Conservation (phyloP, 2,797 vertebrate genomes). For the Acipenser ruthenus region DNA sequence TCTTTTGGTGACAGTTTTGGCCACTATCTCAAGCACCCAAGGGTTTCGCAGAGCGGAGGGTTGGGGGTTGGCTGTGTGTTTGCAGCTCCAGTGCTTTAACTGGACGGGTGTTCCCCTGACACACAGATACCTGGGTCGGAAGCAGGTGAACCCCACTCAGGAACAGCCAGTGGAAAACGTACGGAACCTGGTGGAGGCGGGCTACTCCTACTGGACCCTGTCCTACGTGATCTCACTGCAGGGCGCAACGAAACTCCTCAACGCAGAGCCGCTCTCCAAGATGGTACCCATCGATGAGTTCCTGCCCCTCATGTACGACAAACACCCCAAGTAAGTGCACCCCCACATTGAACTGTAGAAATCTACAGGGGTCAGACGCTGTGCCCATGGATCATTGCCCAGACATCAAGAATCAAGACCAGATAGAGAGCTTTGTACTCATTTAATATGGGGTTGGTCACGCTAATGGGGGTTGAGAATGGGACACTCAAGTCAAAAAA, state of each 20-base stretch:
- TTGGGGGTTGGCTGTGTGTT: too few relatives aligned
- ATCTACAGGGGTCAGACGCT: too few relatives aligned
- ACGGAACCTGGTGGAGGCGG: slow-evolving; percentile 70
- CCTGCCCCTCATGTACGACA: slow-evolving; percentile 95
- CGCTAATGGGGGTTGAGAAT: too few relatives aligned
- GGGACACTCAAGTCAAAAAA: too few relatives aligned
- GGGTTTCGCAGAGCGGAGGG: neutral
- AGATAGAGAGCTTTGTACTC: too few relatives aligned
- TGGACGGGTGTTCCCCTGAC: neutral
- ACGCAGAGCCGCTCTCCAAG: slow-evolving; percentile 75
- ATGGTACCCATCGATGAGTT: slow-evolving; percentile 96
- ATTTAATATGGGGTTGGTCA: too few relatives aligned
- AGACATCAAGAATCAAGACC: too few relatives aligned
- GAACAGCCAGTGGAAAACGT: slow-evolving; percentile 70
- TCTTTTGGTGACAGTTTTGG: too few relatives aligned
- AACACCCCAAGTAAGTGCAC: slow-evolving; percentile 82
- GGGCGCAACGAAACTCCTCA: slow-evolving; percentile 83
- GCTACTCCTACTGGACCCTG: slow-evolving; percentile 92
- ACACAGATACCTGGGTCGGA: slow-evolving; percentile 85
- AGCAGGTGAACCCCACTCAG: slow-evolving; percentile 78
- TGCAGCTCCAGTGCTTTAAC: too few relatives aligned
- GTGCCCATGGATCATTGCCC: too few relatives aligned
- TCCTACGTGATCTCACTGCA: slow-evolving; percentile 78
- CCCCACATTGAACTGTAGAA: neutral
- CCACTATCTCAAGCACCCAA: too few relatives aligned